phyloP scores from a whole-genome alignment of 2,113 vertebrate species.

The Himantopus leucocephalus region DNA sequence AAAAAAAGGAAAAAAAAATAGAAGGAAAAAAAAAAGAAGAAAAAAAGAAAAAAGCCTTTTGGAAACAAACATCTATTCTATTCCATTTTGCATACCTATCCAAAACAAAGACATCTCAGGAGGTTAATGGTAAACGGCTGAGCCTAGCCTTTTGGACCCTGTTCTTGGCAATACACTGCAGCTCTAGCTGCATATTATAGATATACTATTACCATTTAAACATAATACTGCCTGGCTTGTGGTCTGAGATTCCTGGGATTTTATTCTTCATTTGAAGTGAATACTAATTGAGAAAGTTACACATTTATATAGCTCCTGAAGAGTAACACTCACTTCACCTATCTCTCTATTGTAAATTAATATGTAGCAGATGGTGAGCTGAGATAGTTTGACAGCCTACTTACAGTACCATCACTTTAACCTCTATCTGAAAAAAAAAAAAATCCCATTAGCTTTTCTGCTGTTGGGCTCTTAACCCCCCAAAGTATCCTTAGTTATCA shows the following conservation, averaged over 20 bases:
- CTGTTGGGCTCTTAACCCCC: conserved; percentile 60
- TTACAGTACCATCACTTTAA: conserved; percentile 65
- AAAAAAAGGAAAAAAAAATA: no score
- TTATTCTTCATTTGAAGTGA: conserved; percentile 52
- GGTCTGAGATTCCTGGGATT: conserved; percentile 24
- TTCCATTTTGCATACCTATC: neutral
- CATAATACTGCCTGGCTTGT: conserved; percentile 11
- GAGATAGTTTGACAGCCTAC: conserved; percentile 65
- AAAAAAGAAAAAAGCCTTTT: neutral
- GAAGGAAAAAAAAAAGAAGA: no score
- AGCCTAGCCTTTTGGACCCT: conserved; percentile 4
- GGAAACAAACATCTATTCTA: neutral
- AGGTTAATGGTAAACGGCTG: neutral
- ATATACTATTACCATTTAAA: conserved; percentile 27
- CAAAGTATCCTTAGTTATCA: conserved; percentile 48
- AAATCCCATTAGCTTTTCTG: conserved; percentile 67
- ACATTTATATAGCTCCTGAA: conserved; percentile 42
- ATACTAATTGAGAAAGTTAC: conserved; percentile 56
- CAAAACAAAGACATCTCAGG: conserved; percentile 15
- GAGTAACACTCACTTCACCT: conserved; percentile 50
- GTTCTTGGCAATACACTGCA: neutral
- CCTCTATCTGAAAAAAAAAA: conserved; percentile 59
- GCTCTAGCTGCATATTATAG: neutral
- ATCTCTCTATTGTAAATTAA: conserved; percentile 64
- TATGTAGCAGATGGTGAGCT: conserved; percentile 65